phyloP scores from a whole-genome alignment of 2,113 vertebrate species.

The Bothrops jararaca region DNA sequence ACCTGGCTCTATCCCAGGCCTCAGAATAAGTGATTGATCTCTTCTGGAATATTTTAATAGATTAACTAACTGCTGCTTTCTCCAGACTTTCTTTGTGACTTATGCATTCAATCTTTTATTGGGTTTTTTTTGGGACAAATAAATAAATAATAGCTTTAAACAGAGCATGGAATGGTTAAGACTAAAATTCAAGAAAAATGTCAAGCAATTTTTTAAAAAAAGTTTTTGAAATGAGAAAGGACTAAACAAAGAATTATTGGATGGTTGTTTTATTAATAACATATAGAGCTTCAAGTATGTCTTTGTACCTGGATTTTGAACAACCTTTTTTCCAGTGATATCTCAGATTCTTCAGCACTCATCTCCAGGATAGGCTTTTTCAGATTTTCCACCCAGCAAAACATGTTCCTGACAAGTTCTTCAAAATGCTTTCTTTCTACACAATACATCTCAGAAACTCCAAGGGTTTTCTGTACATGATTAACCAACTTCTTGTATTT shows the following conservation, averaged over 20 bases:
- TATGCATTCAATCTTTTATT: neutral
- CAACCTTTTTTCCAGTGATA: slow-evolving; percentile 59
- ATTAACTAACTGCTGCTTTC: neutral
- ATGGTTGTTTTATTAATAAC: neutral
- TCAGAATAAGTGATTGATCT: neutral
- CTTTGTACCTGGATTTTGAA: slow-evolving; percentile 69
- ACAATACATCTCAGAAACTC: slow-evolving; percentile 39
- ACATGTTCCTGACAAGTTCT: slow-evolving; percentile 59
- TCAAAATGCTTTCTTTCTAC: slow-evolving; percentile 54
- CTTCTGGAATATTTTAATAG: neutral
- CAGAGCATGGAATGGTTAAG: neutral
- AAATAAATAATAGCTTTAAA: neutral
- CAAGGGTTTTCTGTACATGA: slow-evolving; percentile 47
- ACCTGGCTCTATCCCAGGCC: neutral
- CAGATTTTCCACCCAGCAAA: slow-evolving; percentile 66
- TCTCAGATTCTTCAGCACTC: slow-evolving; percentile 59
- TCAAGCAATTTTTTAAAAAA: neutral
- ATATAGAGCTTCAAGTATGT: neutral
- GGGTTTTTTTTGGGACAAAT: neutral
- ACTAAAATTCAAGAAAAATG: neutral
- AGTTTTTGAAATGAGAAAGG: neutral
- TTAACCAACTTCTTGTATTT: slow-evolving; percentile 60
- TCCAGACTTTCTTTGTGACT: neutral
- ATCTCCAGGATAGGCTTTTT: slow-evolving; percentile 63
- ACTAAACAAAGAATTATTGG: neutral